A percentile compares a stretch with the other conserved stretches of the same genome.
Evolutionary conservation across 2,113 vertebrate species (phyloP).

Genomic region (Campylorhamphus procurvoides): DNA sequence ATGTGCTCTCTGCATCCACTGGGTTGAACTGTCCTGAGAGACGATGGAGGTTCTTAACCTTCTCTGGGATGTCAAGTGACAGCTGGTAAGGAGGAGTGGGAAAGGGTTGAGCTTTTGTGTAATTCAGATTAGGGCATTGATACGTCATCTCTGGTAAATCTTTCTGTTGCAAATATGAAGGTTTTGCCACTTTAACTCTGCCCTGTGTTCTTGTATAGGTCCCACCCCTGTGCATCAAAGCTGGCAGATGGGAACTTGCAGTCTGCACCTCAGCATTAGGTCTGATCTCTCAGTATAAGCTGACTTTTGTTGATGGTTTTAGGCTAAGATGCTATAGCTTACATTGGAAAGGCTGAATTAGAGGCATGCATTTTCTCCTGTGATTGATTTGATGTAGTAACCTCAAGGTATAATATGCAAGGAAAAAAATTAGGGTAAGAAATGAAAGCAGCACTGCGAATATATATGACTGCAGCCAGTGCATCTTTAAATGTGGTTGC

Average conservation of each 20-base stretch:
- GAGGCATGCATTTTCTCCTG: neutral
- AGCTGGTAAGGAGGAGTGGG: neutral
- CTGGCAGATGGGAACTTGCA: neutral
- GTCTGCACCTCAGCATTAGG: neutral
- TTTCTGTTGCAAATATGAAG: neutral
- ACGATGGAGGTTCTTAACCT: neutral
- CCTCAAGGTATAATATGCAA: neutral
- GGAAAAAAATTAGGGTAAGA: neutral
- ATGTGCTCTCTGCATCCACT: neutral
- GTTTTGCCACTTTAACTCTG: neutral
- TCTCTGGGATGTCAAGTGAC: neutral
- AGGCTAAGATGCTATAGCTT: neutral
- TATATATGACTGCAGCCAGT: neutral
- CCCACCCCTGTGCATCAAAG: neutral
- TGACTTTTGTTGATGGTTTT: neutral
- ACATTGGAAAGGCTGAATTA: neutral
- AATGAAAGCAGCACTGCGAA: neutral
- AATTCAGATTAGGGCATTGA: neutral
- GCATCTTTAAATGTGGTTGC: neutral
- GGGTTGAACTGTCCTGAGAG: neutral
- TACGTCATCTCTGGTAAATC: accelerated
- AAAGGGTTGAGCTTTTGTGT: neutral
- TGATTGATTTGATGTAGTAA: neutral
- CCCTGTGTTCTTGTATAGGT: neutral
- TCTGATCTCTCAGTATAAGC: neutral